phyloP scores from a whole-genome alignment of 2,797 vertebrate species.

The Tragopan temminckii region DNA sequence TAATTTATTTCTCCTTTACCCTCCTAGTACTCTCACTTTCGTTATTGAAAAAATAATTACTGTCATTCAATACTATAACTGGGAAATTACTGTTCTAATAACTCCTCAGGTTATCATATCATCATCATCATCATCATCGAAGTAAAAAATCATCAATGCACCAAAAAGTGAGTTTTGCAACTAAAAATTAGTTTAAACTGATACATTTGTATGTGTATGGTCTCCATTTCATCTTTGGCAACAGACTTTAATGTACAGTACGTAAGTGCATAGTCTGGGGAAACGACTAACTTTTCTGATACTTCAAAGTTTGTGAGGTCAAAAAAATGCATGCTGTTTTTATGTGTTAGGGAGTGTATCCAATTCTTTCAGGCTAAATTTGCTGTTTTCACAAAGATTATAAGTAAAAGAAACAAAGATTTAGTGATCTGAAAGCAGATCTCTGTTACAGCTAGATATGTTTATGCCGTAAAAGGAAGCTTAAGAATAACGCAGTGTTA shows the following conservation, averaged over 20 bases:
- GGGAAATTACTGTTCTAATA: constrained; percentile 79
- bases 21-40: constrained; percentile 76
- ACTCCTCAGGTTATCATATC: constrained; percentile 72
- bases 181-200: constrained; percentile 53
- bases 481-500: constrained; percentile 7
- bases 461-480: not conserved
- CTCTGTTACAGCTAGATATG: not conserved
- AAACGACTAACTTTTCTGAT: not conserved
- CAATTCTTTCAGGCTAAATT: not conserved
- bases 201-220: not conserved
- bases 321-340: not conserved
- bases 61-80: constrained; percentile 79
- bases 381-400: not conserved
- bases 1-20: constrained; percentile 81
- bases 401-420: not conserved
- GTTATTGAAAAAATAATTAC: constrained; percentile 84
- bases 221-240: not conserved
- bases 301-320: not conserved
- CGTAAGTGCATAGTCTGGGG: not conserved
- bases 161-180: constrained; percentile 17
- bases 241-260: not conserved
- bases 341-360: not conserved
- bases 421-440: not conserved
- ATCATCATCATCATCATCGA: constrained; percentile 32
- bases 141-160: constrained; percentile 65